A percentile compares a stretch with the other conserved stretches of the same genome.
Evolutionary conservation across 1,140 invertebrate genomes (phyloP).

Genomic region (Drosophila dunni): DNA sequence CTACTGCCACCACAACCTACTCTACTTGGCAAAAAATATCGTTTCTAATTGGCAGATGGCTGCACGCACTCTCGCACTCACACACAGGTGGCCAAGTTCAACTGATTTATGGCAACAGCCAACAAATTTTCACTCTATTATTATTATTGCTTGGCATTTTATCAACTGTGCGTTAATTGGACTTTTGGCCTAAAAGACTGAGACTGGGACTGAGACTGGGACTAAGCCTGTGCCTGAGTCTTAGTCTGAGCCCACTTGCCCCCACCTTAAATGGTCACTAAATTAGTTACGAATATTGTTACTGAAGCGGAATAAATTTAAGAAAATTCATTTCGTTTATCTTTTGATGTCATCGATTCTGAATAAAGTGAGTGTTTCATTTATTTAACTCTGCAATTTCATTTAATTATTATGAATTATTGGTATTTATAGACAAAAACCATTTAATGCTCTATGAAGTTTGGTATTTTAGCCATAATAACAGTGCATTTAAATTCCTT

Average conservation of each 20-base stretch:
- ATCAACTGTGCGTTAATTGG: conserved; percentile 60
- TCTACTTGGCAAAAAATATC: background rate
- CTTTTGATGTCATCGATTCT: background rate
- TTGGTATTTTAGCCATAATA: no score
- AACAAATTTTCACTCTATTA: conserved; percentile 69
- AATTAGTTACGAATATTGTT: background rate
- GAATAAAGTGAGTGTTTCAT: background rate
- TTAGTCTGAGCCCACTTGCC: conserved; percentile 14
- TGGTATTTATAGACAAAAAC: no score
- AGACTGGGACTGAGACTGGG: no score
- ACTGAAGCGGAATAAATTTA: background rate
- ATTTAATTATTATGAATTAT: no score
- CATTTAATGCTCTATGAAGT: no score
- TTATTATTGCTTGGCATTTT: conserved; percentile 59
- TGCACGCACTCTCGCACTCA: conserved; percentile 14
- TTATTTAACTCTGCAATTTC: no score
- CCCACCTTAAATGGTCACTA: background rate
- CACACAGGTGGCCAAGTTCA: background rate
- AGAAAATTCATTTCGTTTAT: background rate
- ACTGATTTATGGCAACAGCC: conserved; percentile 47
- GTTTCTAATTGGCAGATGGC: conserved; percentile 38
- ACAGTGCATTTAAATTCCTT: no score
- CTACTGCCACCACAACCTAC: no score
- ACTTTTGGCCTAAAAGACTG: conserved; percentile 20
- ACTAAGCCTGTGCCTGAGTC: background rate